phyloP scores from a whole-genome alignment of 2,888 invertebrate species.

The Myopa tessellatipennis region DNA sequence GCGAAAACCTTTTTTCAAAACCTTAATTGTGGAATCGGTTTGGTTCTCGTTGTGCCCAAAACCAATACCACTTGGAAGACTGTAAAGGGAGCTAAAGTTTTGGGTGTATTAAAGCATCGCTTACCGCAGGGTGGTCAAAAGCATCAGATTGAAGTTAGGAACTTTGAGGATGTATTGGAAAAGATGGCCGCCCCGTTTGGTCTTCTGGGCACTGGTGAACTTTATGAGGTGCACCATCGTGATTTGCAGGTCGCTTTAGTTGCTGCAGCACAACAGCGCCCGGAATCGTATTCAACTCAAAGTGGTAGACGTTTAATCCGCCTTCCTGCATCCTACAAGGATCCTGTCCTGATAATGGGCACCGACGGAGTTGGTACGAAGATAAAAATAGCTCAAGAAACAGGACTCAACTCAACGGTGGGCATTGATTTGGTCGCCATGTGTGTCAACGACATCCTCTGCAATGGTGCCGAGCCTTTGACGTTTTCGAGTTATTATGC shows the following conservation, averaged over 20 bases:
- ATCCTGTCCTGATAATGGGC: constrained; percentile 91
- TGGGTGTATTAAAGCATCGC: constrained; percentile 68
- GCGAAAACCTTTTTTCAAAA: constrained; percentile 86
- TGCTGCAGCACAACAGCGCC: constrained; percentile 49
- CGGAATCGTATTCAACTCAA: constrained; percentile 54
- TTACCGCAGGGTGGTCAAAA: constrained; percentile 39
- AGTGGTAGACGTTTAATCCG: constrained; percentile 63
- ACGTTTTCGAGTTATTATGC: constrained; percentile 96
- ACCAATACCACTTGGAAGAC: constrained; percentile 69
- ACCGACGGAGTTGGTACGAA: constrained; percentile 99
- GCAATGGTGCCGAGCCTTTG: constrained; percentile 95
- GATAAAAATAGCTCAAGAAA: constrained; percentile 88
- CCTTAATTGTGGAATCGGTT: constrained; percentile 96
- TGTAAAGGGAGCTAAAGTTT: constrained; percentile 64
- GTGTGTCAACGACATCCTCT: constrained; percentile 98
- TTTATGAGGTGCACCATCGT: constrained; percentile 45
- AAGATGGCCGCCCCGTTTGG: constrained; percentile 62
- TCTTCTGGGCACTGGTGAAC: constrained; percentile 44
- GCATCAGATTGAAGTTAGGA: constrained; percentile 71
- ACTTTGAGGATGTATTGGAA: constrained; percentile 77
- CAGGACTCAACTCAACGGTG: constrained; percentile 80
- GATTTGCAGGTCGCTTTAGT: constrained; percentile 40
- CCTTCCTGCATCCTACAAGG: constrained; percentile 69
- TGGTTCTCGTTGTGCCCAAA: constrained; percentile 80
- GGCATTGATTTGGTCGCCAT: constrained; percentile 98